Percentiles rank a stretch among this genome's conserved stretches.
phyloP scores from a whole-genome alignment of 2,888 invertebrate genomes.

The Lithophane socia region DNA sequence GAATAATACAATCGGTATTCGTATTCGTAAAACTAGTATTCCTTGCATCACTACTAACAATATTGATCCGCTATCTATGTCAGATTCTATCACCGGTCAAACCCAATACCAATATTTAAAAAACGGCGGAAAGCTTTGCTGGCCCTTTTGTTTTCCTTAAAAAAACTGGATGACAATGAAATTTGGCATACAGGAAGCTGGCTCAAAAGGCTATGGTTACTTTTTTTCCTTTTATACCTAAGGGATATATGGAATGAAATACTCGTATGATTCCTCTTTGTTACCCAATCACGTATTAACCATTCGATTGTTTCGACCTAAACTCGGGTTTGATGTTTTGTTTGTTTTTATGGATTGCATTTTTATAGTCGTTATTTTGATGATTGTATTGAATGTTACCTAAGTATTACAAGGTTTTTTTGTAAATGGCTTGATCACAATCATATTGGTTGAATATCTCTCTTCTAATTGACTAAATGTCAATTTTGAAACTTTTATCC shows the following conservation, averaged over 20 bases:
- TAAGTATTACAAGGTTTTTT: neutral
- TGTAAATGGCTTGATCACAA: neutral
- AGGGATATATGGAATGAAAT: slow-evolving; percentile 60
- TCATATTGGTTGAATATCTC: neutral
- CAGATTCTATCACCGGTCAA: slow-evolving; percentile 10
- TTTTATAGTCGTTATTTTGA: neutral
- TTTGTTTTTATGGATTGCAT: too few relatives aligned
- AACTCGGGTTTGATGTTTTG: slow-evolving; percentile 20
- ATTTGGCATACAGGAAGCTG: slow-evolving; percentile 58
- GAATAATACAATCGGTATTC: too few relatives aligned
- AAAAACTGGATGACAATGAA: slow-evolving; percentile 59
- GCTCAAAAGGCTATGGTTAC: slow-evolving; percentile 38
- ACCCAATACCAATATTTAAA: slow-evolving; percentile 39
- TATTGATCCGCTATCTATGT: slow-evolving; percentile 16
- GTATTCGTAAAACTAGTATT: too few relatives aligned
- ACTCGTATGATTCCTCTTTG: slow-evolving; percentile 63
- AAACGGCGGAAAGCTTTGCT: slow-evolving; percentile 19
- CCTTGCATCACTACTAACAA: neutral
- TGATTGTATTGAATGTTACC: neutral
- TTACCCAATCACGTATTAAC: slow-evolving; percentile 63
- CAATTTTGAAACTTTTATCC: neutral
- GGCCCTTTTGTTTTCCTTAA: slow-evolving; percentile 23
- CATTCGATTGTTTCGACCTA: slow-evolving; percentile 59
- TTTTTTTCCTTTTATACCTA: slow-evolving; percentile 33
- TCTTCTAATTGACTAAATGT: too few relatives aligned